A percentile compares a stretch with the other conserved stretches of the same genome.
Evolutionary conservation across 1,140 invertebrate genomes (phyloP).

Genomic region (Probaryconus sp.): DNA sequence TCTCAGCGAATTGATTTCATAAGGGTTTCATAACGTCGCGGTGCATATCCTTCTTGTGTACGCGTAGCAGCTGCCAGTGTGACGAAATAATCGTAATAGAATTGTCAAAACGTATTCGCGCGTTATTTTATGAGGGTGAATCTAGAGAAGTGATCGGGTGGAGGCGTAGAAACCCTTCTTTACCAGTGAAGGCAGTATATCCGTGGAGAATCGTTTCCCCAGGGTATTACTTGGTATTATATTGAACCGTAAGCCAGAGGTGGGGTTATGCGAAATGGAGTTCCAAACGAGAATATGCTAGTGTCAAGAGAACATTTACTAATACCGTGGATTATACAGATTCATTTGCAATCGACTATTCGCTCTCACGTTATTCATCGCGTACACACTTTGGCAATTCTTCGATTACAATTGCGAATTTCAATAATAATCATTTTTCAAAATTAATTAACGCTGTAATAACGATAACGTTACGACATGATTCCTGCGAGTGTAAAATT

Average conservation of each 20-base stretch:
- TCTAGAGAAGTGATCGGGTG: constrained; percentile 64
- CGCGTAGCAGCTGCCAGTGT: constrained; percentile 69
- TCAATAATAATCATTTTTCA: too few species aligned
- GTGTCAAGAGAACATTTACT: constrained; percentile 63
- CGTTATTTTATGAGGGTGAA: constrained; percentile 76
- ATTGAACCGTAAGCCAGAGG: constrained; percentile 70
- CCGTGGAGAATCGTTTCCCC: constrained; percentile 75
- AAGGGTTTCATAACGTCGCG: constrained; percentile 1
- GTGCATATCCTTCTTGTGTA: constrained; percentile 38
- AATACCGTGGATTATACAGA: constrained; percentile 61
- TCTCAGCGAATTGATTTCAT: not conserved
- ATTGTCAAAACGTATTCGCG: constrained; percentile 77
- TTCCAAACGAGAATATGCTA: constrained; percentile 64
- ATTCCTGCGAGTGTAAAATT: constrained; percentile 31
- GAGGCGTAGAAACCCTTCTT: constrained; percentile 69
- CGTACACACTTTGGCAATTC: constrained; percentile 52
- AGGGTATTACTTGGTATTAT: constrained; percentile 71
- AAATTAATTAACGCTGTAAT: too few species aligned
- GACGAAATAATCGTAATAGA: constrained; percentile 77
- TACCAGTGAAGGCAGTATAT: constrained; percentile 68
- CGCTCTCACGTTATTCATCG: constrained; percentile 50
- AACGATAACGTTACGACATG: too few species aligned
- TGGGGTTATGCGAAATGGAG: constrained; percentile 64
- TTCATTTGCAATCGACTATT: constrained; percentile 59
- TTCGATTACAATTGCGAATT: constrained; percentile 44